Evolutionary conservation across 2,888 invertebrate species (phyloP), one percentile per base, ranked within the genome.

Genomic region (Sepioteuthis lessoniana): DNA sequence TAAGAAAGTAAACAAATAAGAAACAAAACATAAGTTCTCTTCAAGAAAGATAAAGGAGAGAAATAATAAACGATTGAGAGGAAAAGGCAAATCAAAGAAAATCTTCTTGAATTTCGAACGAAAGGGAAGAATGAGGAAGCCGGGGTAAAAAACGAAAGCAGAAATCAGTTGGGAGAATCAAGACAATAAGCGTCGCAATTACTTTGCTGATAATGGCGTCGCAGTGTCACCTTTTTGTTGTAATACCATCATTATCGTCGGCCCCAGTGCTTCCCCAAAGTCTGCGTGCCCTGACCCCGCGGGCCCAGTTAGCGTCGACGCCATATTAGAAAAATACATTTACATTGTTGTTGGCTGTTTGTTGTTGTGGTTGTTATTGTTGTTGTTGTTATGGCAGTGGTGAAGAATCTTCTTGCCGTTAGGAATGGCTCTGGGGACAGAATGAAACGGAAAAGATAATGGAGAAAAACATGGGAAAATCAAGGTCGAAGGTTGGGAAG

Each of bases 161-260:
- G 76, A 76, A 76, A 35, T 76, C 76, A 35, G n/a, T 16, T 76
- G n/a, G 76, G n/a, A n/a, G 76, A 76, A 76, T 76, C n/a, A 76
- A 76, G 76, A 76, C 76, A 76, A 76, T 76, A 76, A 76, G n/a
- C 35, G n/a, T 76, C 16, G 76, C 76, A 76, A 76, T 76, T 76
- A 76, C n/a, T 76, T 76, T 76, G n/a, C 76, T 35, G 76, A n/a
- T 76, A 76, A 76, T 76, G 76, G 76, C 76, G 76, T 76, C 76
- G 76, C 35, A 76, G 13, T 76, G 76, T n/a, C 76, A 76, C 76
- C 76, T 76, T 76, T 76, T 76, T 76, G 76, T 35, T 76, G 76
- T 76, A 76, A n/a, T 76, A n/a, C 76, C 76, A 76, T 76, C 76
- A 76, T 76, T 16, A 76, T 76, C 76, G 76, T 16, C 76, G 19